Conservation (phyloP, 2,888 invertebrate genomes). For the Plagodis pulveraria region DNA sequence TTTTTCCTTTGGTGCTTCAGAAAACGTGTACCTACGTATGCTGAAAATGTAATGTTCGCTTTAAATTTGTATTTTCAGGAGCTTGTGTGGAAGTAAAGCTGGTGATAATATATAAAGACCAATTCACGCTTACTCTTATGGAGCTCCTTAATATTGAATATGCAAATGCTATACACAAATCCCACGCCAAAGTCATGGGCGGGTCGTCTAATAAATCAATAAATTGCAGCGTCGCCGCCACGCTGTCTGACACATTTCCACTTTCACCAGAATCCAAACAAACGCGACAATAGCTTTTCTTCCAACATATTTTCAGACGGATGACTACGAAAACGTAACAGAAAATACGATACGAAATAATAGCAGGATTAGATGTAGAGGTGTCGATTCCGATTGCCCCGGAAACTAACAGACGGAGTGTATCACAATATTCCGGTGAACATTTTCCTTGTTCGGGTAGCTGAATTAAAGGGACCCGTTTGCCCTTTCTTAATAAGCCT, state of each 20-base stretch:
- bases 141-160: no score
- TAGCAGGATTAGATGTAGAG: constrained; percentile 1
- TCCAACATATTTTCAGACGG: not conserved
- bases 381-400: constrained; percentile 15
- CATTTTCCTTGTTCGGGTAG: constrained; percentile 14
- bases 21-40: no score
- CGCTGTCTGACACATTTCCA: constrained; percentile 18
- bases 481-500: constrained; percentile 13
- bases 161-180: not conserved
- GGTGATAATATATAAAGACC: no score
- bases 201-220: constrained; percentile 9
- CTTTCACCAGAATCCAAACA: constrained; percentile 5
- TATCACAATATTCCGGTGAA: constrained; percentile 1
- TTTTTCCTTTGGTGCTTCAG: no score
- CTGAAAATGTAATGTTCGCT: no score
- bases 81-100: no score
- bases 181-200: not conserved
- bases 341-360: constrained; percentile 2
- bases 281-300: not conserved
- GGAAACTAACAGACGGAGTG: constrained; percentile 4
- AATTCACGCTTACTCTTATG: no score
- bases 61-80: no score
- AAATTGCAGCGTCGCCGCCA: constrained; percentile 19
- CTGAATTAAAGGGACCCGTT: constrained; percentile 3
- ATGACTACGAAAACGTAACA: not conserved